phyloP scores from a whole-genome alignment of 1,140 invertebrate species.

The Drosophila bocki region DNA sequence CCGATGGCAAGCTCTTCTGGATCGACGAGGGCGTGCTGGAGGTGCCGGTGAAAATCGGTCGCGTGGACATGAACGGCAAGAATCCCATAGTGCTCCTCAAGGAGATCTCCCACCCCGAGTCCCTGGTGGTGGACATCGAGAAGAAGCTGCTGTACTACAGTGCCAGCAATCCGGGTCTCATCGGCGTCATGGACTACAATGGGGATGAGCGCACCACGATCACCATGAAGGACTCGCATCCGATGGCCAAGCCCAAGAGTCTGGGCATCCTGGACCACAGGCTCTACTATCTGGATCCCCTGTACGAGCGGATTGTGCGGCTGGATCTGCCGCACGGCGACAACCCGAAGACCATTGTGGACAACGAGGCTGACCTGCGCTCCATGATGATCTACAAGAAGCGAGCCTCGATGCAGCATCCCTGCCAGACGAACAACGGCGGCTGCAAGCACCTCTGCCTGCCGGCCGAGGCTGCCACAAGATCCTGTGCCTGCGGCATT shows the following conservation, averaged over 20 bases:
- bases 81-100: conserved; percentile 90
- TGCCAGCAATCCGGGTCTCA: conserved; percentile 90
- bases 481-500: conserved; percentile 94
- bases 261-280: conserved; percentile 93
- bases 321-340: conserved; percentile 94
- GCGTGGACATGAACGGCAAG: conserved; percentile 97
- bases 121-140: conserved; percentile 94
- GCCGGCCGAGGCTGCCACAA: conserved; percentile 89
- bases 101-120: conserved; percentile 90
- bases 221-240: conserved; percentile 89
- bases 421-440: conserved; percentile 94
- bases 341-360: conserved; percentile 91
- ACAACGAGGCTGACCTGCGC: conserved; percentile 95
- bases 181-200: conserved; percentile 91
- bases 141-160: conserved; percentile 95
- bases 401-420: conserved; percentile 92
- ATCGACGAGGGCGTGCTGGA: conserved; percentile 97
- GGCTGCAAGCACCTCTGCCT: conserved; percentile 97
- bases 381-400: conserved; percentile 96
- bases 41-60: conserved; percentile 95
- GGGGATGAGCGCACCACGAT: conserved; percentile 89
- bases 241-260: conserved; percentile 92
- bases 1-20: conserved; percentile 97
- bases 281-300: conserved; percentile 95
- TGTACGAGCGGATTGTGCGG: conserved; percentile 95